Evolutionary conservation across 2,888 invertebrate species (phyloP).

Genomic region (Drosophila longiperda): DNA sequence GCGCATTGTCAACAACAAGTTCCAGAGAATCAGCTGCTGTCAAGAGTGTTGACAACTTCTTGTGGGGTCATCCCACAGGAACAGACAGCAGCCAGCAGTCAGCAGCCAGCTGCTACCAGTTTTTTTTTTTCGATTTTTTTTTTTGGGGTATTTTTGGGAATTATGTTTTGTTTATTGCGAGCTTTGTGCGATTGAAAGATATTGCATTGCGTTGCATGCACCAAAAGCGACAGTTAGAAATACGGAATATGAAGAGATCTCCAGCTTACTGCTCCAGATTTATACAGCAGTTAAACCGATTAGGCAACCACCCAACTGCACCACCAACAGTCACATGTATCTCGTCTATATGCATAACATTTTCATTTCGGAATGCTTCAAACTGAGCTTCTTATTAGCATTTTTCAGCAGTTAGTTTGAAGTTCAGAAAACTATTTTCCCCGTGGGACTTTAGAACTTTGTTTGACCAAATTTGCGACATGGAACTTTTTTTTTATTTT

Average conservation of each 20-base stretch:
- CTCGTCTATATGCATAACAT: constrained; percentile 3
- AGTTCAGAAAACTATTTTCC: background rate
- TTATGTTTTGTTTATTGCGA: constrained; percentile 59
- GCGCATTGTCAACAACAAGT: constrained; percentile 66
- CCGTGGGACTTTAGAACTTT: background rate
- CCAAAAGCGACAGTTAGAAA: background rate
- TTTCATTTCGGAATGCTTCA: constrained; percentile 19
- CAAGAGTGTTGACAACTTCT: constrained; percentile 71
- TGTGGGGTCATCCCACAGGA: constrained; percentile 61
- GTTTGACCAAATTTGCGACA: background rate
- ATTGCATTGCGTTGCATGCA: constrained; percentile 32
- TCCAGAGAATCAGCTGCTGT: constrained; percentile 60
- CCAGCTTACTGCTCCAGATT: constrained; percentile 55
- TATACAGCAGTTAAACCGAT: constrained; percentile 57
- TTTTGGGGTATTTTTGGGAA: constrained; percentile 44
- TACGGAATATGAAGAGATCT: background rate
- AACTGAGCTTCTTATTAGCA: background rate
- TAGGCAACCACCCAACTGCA: constrained; percentile 37
- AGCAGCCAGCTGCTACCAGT: constrained; percentile 40
- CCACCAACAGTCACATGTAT: background rate
- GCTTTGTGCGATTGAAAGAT: constrained; percentile 45
- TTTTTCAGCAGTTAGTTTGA: background rate
- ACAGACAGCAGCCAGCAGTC: background rate
- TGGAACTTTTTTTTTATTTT: background rate
- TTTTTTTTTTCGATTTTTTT: background rate